phyloP scores from a whole-genome alignment of 2,113 vertebrate genomes.

The Cyprinodon variegatus region DNA sequence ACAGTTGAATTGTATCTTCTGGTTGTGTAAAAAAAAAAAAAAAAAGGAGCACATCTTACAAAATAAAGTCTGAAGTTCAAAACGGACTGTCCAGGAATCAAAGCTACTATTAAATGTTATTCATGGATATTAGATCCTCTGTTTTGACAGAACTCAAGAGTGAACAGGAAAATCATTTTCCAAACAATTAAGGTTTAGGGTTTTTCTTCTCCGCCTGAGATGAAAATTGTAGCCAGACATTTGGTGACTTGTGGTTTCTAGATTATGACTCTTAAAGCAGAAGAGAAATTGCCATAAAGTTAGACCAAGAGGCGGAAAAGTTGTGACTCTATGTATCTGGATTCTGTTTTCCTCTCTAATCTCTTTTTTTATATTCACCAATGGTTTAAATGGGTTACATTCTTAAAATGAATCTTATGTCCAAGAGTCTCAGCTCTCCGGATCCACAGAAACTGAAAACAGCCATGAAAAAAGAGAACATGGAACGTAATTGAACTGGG shows the following conservation, averaged over 20 bases:
- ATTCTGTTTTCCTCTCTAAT: conserved; percentile 9
- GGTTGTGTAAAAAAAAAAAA: not conserved
- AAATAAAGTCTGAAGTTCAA: conserved; percentile 21
- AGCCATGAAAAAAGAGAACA: not conserved
- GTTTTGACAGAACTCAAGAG: conserved; percentile 60
- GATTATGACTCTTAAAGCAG: conserved; percentile 10
- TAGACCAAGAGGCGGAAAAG: conserved; percentile 2
- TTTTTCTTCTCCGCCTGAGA: conserved; percentile 25
- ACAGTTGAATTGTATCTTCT: conserved; percentile 1
- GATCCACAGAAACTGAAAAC: not conserved
- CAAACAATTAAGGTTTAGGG: conserved; percentile 3
- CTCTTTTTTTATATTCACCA: not conserved
- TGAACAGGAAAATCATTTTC: conserved; percentile 64
- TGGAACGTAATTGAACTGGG: not conserved
- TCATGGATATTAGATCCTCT: conserved; percentile 56
- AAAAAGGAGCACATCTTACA: conserved; percentile 20
- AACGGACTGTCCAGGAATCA: conserved; percentile 8
- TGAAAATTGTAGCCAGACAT: conserved; percentile 50
- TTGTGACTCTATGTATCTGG: not conserved
- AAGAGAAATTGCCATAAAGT: conserved; percentile 22
- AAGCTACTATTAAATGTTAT: conserved; percentile 29
- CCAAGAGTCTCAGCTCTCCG: not conserved
- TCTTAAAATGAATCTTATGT: not conserved
- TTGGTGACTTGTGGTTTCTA: conserved; percentile 46
- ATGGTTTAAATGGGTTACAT: not conserved